Evolutionary conservation across 2,797 vertebrate genomes (phyloP).

Genomic region (Muraenolepis orangiensis): DNA sequence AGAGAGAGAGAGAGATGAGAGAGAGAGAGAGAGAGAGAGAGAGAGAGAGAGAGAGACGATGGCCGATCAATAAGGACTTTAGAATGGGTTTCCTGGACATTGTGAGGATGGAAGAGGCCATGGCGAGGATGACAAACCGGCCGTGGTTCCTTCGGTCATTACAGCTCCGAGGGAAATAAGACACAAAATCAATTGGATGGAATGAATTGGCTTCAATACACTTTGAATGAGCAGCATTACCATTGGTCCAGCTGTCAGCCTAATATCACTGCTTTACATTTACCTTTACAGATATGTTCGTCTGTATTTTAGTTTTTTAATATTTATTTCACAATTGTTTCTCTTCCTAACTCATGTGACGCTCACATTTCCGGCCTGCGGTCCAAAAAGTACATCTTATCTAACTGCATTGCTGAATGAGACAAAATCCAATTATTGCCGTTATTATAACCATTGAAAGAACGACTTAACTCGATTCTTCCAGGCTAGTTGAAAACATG

Average conservation of each 20-base stretch:
- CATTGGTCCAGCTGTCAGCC: no score
- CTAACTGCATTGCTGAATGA: no score
- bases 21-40: conserved; percentile 31
- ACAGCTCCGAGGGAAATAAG: neutral
- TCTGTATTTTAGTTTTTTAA: no score
- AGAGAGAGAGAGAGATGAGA: neutral
- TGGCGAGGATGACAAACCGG: conserved; percentile 24
- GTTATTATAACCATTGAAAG: neutral
- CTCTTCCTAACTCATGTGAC: no score
- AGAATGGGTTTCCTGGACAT: conserved; percentile 30
- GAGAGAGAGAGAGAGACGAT: neutral
- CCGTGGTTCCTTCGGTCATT: conserved; percentile 1
- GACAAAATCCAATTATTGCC: no score
- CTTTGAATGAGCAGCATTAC: neutral
- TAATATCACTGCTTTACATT: no score
- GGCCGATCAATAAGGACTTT: conserved; percentile 41
- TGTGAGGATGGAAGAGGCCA: conserved; percentile 12
- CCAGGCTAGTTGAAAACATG: no score
- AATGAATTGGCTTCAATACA: neutral
- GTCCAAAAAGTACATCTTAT: no score
- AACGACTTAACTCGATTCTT: neutral
- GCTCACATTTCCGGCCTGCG: no score
- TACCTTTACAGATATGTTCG: no score
- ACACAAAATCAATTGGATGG: neutral
- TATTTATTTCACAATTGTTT: no score